phyloP scores from a whole-genome alignment of 1,140 invertebrate species.

The Heliconius melpomene region DNA sequence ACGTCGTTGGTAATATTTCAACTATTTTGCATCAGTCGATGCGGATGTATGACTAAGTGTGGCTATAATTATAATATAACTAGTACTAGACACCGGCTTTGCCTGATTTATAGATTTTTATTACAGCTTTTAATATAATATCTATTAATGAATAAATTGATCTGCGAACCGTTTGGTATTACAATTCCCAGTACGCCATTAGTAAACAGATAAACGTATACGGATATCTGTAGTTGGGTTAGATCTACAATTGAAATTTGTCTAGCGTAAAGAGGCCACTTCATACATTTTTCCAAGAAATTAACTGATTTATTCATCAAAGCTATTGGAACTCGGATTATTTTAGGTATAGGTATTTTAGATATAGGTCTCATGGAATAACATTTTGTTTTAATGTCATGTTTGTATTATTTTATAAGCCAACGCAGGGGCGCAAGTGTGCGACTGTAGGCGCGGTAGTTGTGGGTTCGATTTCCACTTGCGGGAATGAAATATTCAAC shows the following conservation, averaged over 20 bases:
- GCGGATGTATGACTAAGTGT: constrained; percentile 44
- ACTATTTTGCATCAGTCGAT: constrained; percentile 40
- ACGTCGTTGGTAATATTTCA: constrained; percentile 33
- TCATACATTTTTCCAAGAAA: neutral
- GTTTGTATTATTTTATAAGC: too few species aligned
- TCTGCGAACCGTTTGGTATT: neutral
- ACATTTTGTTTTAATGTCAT: too few species aligned
- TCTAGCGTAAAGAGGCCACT: constrained; percentile 1
- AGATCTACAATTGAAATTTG: neutral
- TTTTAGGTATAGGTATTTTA: neutral
- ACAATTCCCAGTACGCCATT: neutral
- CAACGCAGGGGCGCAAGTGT: too few species aligned
- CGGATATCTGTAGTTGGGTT: neutral
- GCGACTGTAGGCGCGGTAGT: too few species aligned
- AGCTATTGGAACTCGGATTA: neutral
- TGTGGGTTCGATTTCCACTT: too few species aligned
- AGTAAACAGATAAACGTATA: neutral
- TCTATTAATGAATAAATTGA: neutral
- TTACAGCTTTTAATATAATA: neutral
- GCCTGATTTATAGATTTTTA: neutral
- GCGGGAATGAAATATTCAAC: too few species aligned
- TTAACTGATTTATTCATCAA: neutral
- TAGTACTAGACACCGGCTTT: neutral
- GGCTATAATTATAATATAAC: constrained; percentile 31
- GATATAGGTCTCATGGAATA: neutral